Percentiles rank a stretch among this genome's conserved stretches.
These are phyloP conservation scores for Mizuhopecten yessoensis DNA, from an alignment of 1,140 invertebrate genomes.

Conservation along the genomic window DNA sequence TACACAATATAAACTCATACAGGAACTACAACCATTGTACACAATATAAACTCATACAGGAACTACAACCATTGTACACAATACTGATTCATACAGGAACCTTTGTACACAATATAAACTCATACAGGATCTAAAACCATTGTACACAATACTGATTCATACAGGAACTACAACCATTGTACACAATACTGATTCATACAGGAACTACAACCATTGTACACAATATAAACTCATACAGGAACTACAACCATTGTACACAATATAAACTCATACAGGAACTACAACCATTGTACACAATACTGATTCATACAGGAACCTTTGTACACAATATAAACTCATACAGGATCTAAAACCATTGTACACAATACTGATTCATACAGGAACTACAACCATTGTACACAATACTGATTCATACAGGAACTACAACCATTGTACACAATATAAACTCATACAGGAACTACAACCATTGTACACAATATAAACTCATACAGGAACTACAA, in stretches of 20 bases:
- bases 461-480: no score
- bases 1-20: background rate
- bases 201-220: conserved; percentile 68
- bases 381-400: no score
- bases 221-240: background rate
- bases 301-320: no score
- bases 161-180: no score
- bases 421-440: conserved; percentile 60
- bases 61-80: conserved; percentile 67
- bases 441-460: no score
- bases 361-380: background rate
- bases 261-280: conserved; percentile 72
- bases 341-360: conserved; percentile 70
- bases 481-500: conserved; percentile 74
- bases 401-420: conserved; percentile 67
- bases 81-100: background rate
- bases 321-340: conserved; percentile 49
- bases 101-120: background rate
- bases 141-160: background rate
- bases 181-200: conserved; percentile 59
- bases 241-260: no score
- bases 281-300: conserved; percentile 42
- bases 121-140: conserved; percentile 74
- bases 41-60: conserved; percentile 61
- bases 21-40: no score